phyloP scores from a whole-genome alignment of 2,113 vertebrate genomes.

The Mustela nigripes region DNA sequence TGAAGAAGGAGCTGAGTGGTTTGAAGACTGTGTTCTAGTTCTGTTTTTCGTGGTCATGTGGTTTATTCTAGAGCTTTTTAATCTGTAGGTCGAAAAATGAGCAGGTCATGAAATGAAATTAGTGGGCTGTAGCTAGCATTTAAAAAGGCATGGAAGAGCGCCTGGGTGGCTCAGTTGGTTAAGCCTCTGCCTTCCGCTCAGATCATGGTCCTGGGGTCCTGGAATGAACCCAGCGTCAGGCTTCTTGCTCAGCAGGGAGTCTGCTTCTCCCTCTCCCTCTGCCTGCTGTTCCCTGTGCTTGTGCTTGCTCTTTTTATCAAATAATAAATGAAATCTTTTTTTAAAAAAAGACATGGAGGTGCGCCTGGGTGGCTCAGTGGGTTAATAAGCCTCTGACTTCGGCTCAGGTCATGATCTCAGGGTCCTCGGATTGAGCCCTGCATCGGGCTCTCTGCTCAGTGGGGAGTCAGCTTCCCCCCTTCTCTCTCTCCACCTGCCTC shows the following conservation, averaged over 20 bases:
- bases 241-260: not conserved
- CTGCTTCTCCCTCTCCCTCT: not conserved
- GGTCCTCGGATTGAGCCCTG: too few species aligned
- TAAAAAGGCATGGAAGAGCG: not conserved
- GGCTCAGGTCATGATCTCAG: too few species aligned
- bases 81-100: not conserved
- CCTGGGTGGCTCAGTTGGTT: not conserved
- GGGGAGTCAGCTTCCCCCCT: too few species aligned
- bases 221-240: not conserved
- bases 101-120: slow-evolving; percentile 54
- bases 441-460: too few species aligned
- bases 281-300: not conserved
- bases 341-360: too few species aligned
- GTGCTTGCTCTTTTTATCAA: not conserved
- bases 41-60: slow-evolving; percentile 51
- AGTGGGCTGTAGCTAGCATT: slow-evolving; percentile 18
- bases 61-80: slow-evolving; percentile 50
- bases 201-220: not conserved
- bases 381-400: too few species aligned
- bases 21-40: slow-evolving; percentile 37
- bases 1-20: slow-evolving; percentile 22
- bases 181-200: not conserved
- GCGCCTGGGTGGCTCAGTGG: too few species aligned
- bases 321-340: too few species aligned
- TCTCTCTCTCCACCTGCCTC: too few species aligned